Conservation (phyloP, 92 coral and sea anemone species). For the Epizoanthus rinbou region DNA sequence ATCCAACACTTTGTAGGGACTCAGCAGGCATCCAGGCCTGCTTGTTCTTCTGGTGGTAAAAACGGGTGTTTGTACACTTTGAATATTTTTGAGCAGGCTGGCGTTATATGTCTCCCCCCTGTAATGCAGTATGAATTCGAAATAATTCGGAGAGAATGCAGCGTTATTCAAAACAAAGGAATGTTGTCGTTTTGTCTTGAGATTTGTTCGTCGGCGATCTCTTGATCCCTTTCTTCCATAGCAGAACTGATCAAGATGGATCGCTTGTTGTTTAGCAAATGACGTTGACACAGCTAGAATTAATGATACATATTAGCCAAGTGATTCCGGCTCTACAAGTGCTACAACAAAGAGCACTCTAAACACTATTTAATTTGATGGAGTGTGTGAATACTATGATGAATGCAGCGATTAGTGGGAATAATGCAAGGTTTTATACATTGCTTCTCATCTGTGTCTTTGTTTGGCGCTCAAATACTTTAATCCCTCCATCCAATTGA, state of each 20-base stretch:
- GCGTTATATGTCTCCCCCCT: too few species aligned
- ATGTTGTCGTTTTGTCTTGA: background rate
- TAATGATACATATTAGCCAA: conserved; percentile 1
- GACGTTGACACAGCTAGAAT: conserved; percentile 43
- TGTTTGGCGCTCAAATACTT: conserved; percentile 21
- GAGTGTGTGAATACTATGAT: conserved; percentile 2
- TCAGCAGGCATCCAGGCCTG: conserved; percentile 15
- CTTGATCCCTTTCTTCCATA: background rate
- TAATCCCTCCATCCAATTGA: conserved; percentile 31
- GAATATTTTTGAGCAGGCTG: too few species aligned
- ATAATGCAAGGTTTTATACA: conserved; percentile 14
- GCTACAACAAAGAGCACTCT: conserved; percentile 6
- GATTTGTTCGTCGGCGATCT: background rate
- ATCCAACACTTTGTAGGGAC: conserved; percentile 22
- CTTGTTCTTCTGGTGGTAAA: background rate
- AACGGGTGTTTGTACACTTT: background rate
- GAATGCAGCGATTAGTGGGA: background rate
- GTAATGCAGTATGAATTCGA: background rate
- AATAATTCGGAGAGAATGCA: background rate
- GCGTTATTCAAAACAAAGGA: background rate
- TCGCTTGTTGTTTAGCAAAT: conserved; percentile 4
- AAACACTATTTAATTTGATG: conserved; percentile 21
- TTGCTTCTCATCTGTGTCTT: background rate
- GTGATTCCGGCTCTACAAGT: background rate
- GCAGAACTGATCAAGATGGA: conserved; percentile 24